Conservation (phyloP, 2,888 invertebrate genomes). For the Rhopalosiphum nymphaeae region DNA sequence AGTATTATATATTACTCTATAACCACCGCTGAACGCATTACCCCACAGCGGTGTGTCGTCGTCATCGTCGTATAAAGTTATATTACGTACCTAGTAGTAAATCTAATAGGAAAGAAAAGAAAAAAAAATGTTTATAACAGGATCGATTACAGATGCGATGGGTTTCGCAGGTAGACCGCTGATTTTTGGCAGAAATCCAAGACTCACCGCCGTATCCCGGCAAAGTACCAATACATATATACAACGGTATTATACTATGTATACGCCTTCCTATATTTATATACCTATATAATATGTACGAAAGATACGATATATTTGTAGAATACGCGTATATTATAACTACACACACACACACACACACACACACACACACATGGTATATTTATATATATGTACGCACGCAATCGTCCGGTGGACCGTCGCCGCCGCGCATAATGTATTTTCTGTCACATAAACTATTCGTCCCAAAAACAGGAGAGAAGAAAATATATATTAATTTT, state of each 20-base stretch:
- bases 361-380: slow-evolving; percentile 1
- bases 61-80: background rate
- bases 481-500: slow-evolving; percentile 55
- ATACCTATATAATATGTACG: background rate
- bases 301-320: background rate
- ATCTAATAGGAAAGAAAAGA: slow-evolving; percentile 21
- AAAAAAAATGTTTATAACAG: slow-evolving; percentile 57
- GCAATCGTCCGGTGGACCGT: slow-evolving; percentile 10
- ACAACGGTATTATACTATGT: background rate
- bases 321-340: background rate
- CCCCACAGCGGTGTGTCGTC: background rate
- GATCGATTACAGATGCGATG: slow-evolving; percentile 58
- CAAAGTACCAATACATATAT: background rate
- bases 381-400: background rate
- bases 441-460: slow-evolving; percentile 62
- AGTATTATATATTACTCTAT: background rate
- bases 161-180: slow-evolving; percentile 47
- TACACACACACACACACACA: background rate
- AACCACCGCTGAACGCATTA: slow-evolving; percentile 1
- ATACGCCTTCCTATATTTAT: background rate
- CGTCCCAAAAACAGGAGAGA: slow-evolving; percentile 53
- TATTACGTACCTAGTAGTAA: slow-evolving; percentile 32
- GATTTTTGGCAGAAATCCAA: slow-evolving; percentile 60
- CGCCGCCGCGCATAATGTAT: slow-evolving; percentile 43
- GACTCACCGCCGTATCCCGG: background rate